These are phyloP conservation scores for Sipha maydis DNA, from an alignment of 2,888 invertebrate species.

Conservation along the genomic window DNA sequence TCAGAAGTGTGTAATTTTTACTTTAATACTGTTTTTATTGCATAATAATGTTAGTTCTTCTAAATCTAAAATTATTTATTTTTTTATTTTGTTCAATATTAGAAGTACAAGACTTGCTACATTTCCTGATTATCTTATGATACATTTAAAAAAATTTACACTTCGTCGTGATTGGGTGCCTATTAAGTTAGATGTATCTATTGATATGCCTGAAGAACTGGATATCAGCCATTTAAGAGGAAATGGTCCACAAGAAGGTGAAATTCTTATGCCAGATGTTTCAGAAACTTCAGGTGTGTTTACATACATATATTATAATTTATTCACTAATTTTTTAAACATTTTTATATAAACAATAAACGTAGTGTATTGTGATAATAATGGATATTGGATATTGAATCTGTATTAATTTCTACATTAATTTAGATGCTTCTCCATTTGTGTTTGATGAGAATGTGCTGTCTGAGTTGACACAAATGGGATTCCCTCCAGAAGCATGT, in stretches of 20 bases:
- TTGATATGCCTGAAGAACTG: conserved; percentile 88
- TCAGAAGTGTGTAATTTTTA: conserved; percentile 75
- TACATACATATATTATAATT: no score
- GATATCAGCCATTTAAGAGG: conserved; percentile 83
- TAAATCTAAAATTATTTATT: conserved; percentile 14
- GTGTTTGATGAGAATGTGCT: conserved; percentile 70
- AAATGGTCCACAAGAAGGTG: conserved; percentile 76
- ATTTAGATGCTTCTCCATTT: conserved; percentile 67
- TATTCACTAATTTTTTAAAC: no score
- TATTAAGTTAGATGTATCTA: conserved; percentile 91
- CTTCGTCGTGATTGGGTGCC: conserved; percentile 93
- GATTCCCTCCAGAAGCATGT: conserved; percentile 90
- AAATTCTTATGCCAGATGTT: conserved; percentile 82
- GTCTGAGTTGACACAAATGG: conserved; percentile 77
- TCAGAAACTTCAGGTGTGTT: conserved; percentile 73
- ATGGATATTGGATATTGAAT: not conserved
- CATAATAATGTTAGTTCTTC: not conserved
- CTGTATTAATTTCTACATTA: not conserved
- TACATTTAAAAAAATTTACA: conserved; percentile 95
- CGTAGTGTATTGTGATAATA: not conserved
- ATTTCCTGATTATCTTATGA: conserved; percentile 92
- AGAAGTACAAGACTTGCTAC: conserved; percentile 85
- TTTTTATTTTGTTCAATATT: not conserved
- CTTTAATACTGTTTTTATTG: not conserved
- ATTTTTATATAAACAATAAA: no score